A percentile compares a stretch with the other conserved stretches of the same genome.
phyloP scores from a whole-genome alignment of 2,797 vertebrate genomes.

The Danio aesculapii region DNA sequence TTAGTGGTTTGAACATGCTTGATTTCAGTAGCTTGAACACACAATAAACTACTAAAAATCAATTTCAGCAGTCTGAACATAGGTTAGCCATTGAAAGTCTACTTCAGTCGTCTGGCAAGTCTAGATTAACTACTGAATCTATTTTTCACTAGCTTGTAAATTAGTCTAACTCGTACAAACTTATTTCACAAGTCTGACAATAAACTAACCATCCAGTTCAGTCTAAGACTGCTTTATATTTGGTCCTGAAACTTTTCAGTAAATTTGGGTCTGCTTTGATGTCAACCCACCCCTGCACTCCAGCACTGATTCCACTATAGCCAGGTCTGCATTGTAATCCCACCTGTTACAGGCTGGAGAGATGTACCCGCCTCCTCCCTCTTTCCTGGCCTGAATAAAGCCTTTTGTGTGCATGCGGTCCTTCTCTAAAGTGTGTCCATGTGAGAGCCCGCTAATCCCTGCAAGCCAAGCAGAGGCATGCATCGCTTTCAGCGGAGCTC shows the following conservation, averaged over 20 bases:
- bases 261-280: background rate
- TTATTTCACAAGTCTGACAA: background rate
- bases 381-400: slow-evolving; percentile 64
- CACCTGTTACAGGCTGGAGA: slow-evolving; percentile 71
- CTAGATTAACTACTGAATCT: no score
- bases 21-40: no score
- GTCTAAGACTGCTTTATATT: background rate
- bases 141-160: background rate
- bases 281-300: slow-evolving; percentile 4
- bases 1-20: no score
- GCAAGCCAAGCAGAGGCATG: slow-evolving; percentile 23
- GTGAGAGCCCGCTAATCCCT: slow-evolving; percentile 34
- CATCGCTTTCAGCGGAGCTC: slow-evolving; percentile 30
- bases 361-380: slow-evolving; percentile 64
- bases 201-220: background rate
- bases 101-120: no score
- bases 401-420: slow-evolving; percentile 62
- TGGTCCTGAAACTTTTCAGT: background rate
- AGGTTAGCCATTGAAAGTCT: no score
- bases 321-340: slow-evolving; percentile 67
- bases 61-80: no score
- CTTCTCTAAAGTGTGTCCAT: slow-evolving; percentile 27
- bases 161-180: background rate
- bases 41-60: no score
- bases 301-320: background rate